Evolutionary conservation across 2,888 invertebrate genomes (phyloP).

Genomic region (Cryptocephalus primarius): DNA sequence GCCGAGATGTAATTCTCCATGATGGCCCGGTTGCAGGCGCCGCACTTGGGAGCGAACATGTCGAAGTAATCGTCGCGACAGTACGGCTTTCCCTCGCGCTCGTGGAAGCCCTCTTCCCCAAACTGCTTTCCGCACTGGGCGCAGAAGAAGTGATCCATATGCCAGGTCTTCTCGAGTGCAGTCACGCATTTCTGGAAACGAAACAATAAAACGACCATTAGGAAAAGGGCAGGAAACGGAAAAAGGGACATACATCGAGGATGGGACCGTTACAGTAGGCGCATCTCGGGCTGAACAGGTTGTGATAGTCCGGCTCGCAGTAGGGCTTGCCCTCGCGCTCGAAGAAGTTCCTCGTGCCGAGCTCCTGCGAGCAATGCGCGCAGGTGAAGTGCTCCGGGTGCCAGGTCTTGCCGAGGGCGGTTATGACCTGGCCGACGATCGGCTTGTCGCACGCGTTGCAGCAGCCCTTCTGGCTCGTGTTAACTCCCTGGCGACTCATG

Average conservation of each 20-base stretch:
- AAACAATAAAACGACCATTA: slow-evolving; percentile 8
- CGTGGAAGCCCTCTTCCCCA: slow-evolving; percentile 97
- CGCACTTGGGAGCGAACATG: slow-evolving; percentile 97
- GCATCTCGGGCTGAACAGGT: slow-evolving; percentile 95
- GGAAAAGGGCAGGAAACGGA: neutral
- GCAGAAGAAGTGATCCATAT: slow-evolving; percentile 98
- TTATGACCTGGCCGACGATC: slow-evolving; percentile 96
- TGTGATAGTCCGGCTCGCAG: slow-evolving; percentile 98
- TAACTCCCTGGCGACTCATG: slow-evolving; percentile 98
- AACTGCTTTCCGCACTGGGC: slow-evolving; percentile 95
- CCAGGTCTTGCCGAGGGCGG: slow-evolving; percentile 96
- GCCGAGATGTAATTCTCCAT: slow-evolving; percentile 98
- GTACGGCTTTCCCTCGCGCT: slow-evolving; percentile 90
- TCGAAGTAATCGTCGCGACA: slow-evolving; percentile 94
- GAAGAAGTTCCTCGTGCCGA: slow-evolving; percentile 97
- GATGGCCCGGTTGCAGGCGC: slow-evolving; percentile 89
- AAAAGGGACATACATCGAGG: slow-evolving; percentile 63
- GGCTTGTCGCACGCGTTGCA: slow-evolving; percentile 98
- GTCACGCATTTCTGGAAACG: slow-evolving; percentile 91
- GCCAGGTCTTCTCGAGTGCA: slow-evolving; percentile 95
- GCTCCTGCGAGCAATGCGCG: slow-evolving; percentile 91
- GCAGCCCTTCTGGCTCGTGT: slow-evolving; percentile 97
- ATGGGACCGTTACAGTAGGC: slow-evolving; percentile 98
- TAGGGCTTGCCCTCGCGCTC: slow-evolving; percentile 94
- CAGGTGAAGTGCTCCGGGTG: slow-evolving; percentile 99